Percentiles rank a stretch among this genome's conserved stretches.
phyloP scores from a whole-genome alignment of 2,797 vertebrate genomes.

The Ceyx erithaca region DNA sequence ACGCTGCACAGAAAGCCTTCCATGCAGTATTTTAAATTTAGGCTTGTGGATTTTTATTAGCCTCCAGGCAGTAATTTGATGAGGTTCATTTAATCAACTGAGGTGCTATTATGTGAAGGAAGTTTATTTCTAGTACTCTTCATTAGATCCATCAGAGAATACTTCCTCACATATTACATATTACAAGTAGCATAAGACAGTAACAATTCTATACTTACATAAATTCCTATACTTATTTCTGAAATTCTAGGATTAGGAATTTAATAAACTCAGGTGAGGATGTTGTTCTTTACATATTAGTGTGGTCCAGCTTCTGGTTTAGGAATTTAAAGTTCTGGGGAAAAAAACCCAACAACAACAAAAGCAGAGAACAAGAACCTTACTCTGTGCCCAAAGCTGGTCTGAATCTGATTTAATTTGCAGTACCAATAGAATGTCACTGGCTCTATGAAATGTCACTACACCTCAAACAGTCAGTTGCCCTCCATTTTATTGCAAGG shows the following conservation, averaged over 20 bases:
- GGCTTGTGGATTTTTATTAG: not conserved
- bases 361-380: not conserved
- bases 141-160: not conserved
- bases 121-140: slow-evolving; percentile 29
- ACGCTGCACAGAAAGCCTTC: not conserved
- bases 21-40: not conserved
- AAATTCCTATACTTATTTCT: not conserved
- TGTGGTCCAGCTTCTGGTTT: not conserved
- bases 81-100: slow-evolving; percentile 24
- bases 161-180: not conserved
- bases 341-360: not conserved
- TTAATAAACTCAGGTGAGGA: not conserved
- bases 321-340: not conserved
- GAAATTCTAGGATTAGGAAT: not conserved
- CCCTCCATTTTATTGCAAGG: not conserved
- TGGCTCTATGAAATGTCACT: not conserved
- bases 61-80: slow-evolving; percentile 11
- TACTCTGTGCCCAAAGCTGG: not conserved
- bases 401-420: not conserved
- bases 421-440: not conserved
- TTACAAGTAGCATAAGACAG: not conserved
- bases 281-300: not conserved
- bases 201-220: not conserved
- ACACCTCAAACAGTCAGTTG: not conserved
- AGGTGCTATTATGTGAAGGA: slow-evolving; percentile 23